Evolutionary conservation across 2,888 invertebrate genomes (phyloP).

Genomic region (Cheilosia grossa): DNA sequence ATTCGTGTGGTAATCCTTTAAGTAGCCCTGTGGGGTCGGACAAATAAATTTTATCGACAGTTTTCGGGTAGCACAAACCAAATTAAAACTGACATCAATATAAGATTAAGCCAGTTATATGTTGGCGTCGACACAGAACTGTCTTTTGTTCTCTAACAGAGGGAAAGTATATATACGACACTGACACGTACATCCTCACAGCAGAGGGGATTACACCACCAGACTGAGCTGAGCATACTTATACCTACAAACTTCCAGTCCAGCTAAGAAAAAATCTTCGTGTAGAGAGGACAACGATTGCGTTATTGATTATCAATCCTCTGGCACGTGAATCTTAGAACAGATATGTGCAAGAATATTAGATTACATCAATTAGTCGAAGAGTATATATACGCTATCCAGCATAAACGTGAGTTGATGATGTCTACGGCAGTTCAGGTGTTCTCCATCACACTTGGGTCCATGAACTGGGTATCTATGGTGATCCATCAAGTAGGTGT

Average conservation of each 20-base stretch:
- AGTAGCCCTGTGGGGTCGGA: constrained; percentile 59
- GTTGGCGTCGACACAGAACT: constrained; percentile 8
- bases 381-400: neutral
- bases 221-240: neutral
- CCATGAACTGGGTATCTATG: neutral
- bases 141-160: constrained; percentile 1
- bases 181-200: neutral
- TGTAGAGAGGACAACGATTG: too few relatives aligned
- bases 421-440: neutral
- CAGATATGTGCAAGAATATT: too few relatives aligned
- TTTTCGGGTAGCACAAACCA: constrained; percentile 36
- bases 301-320: too few relatives aligned
- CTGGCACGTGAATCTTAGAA: too few relatives aligned
- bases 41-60: constrained; percentile 58
- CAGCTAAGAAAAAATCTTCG: too few relatives aligned
- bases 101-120: constrained; percentile 61
- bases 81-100: constrained; percentile 67
- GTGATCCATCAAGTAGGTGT: constrained; percentile 17
- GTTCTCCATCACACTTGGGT: neutral
- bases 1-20: constrained; percentile 61
- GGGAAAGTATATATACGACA: neutral
- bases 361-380: too few relatives aligned
- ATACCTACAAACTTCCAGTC: too few relatives aligned
- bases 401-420: neutral
- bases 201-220: neutral